Evolutionary conservation across 2,797 vertebrate genomes (phyloP).

Genomic region (Tangara arthus): DNA sequence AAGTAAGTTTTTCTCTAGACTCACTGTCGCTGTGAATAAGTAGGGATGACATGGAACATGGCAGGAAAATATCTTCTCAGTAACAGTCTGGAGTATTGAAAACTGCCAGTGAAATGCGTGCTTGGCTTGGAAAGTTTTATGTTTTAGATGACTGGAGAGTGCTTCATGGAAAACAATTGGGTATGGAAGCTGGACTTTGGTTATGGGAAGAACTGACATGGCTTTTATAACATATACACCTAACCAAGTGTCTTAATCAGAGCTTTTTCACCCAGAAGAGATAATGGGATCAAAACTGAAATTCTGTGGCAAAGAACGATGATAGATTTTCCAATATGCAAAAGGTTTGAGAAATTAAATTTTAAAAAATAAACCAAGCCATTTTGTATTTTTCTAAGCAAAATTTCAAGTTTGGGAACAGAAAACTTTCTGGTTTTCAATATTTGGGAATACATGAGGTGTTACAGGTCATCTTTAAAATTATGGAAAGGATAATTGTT

Average conservation of each 20-base stretch:
- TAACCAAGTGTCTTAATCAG: neutral
- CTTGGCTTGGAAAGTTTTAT: neutral
- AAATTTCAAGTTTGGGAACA: neutral
- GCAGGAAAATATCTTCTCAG: neutral
- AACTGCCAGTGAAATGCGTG: neutral
- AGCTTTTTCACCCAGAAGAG: neutral
- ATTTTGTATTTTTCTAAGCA: neutral
- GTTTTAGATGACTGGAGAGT: neutral
- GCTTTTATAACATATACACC: neutral
- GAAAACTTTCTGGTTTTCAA: neutral
- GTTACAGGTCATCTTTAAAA: neutral
- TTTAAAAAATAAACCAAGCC: fast-evolving
- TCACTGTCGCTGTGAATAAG: neutral
- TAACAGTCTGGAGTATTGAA: neutral
- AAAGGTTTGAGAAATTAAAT: neutral
- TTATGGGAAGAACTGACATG: neutral
- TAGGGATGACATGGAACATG: neutral
- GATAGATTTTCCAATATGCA: neutral
- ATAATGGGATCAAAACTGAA: neutral
- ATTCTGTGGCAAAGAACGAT: neutral
- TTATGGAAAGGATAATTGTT: neutral
- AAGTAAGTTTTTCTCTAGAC: neutral
- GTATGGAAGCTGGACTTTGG: neutral
- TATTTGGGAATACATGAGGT: neutral
- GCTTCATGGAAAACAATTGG: neutral